phyloP scores from a whole-genome alignment of 2,888 invertebrate genomes.

The Lordiphosa andalusiaca region DNA sequence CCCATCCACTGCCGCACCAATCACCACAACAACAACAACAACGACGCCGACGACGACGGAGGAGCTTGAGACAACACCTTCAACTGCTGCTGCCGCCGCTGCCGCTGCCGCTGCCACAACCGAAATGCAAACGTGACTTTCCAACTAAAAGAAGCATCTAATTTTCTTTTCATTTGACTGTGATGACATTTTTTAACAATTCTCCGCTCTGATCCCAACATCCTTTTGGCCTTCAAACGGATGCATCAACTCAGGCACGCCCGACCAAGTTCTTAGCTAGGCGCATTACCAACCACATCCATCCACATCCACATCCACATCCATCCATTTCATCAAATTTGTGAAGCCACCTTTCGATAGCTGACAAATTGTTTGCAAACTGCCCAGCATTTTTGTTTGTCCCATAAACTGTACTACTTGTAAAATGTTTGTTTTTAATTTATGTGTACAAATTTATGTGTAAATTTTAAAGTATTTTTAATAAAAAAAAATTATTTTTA shows the following conservation, averaged over 20 bases:
- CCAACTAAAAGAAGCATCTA: constrained; percentile 2
- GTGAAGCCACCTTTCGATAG: no score
- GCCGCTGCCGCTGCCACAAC: constrained; percentile 16
- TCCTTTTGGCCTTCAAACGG: constrained; percentile 10
- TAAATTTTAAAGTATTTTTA: constrained; percentile 48
- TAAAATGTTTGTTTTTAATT: constrained; percentile 46
- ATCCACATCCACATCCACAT: no score
- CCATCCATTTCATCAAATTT: constrained; percentile 4
- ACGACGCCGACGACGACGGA: constrained; percentile 9
- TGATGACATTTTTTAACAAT: constrained; percentile 74
- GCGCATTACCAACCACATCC: constrained; percentile 5
- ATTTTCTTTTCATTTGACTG: constrained; percentile 72
- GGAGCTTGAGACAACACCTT: neutral
- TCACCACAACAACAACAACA: constrained; percentile 13
- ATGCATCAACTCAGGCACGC: constrained; percentile 59
- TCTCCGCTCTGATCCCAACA: constrained; percentile 46
- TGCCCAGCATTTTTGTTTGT: constrained; percentile 9
- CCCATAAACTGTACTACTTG: constrained; percentile 32
- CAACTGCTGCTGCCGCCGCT: constrained; percentile 8
- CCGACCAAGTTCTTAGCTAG: constrained; percentile 18
- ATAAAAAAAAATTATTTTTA: constrained; percentile 55
- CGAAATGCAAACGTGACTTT: constrained; percentile 44
- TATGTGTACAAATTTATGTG: constrained; percentile 66
- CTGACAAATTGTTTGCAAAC: constrained; percentile 8
- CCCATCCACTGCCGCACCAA: neutral